Evolutionary conservation across 2,113 vertebrate species (phyloP).

Genomic region (Scalopus aquaticus): DNA sequence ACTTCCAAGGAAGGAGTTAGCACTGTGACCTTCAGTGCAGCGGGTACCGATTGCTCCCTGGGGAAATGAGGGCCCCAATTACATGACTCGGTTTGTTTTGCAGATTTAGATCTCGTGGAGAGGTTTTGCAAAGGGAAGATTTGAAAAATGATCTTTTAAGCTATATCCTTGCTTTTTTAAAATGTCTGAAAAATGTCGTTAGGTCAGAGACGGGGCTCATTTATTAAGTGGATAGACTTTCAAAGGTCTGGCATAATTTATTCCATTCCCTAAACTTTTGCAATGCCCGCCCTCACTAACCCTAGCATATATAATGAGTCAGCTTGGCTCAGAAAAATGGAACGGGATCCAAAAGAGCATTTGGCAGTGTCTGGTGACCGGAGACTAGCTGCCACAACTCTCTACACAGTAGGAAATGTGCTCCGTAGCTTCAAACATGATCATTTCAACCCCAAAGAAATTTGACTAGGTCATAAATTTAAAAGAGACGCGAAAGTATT

Average conservation of each 20-base stretch:
- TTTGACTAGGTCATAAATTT: conserved; percentile 30
- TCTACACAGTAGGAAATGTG: background rate
- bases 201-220: background rate
- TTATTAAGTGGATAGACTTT: background rate
- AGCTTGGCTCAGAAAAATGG: background rate
- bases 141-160: background rate
- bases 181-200: background rate
- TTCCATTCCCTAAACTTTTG: background rate
- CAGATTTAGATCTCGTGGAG: background rate
- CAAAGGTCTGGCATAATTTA: background rate
- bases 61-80: background rate
- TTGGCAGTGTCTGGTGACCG: background rate
- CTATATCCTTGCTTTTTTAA: background rate
- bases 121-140: background rate
- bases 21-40: background rate
- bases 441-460: conserved; percentile 36
- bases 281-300: background rate
- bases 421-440: background rate
- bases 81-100: background rate
- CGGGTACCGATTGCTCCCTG: background rate
- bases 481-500: conserved; percentile 5
- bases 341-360: background rate
- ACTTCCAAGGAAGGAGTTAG: background rate
- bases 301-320: background rate
- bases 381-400: background rate